Percentiles rank a stretch among this genome's conserved stretches.
Conservation (phyloP, 1,140 invertebrate genomes). For the Schlechtendalia chinensis region DNA sequence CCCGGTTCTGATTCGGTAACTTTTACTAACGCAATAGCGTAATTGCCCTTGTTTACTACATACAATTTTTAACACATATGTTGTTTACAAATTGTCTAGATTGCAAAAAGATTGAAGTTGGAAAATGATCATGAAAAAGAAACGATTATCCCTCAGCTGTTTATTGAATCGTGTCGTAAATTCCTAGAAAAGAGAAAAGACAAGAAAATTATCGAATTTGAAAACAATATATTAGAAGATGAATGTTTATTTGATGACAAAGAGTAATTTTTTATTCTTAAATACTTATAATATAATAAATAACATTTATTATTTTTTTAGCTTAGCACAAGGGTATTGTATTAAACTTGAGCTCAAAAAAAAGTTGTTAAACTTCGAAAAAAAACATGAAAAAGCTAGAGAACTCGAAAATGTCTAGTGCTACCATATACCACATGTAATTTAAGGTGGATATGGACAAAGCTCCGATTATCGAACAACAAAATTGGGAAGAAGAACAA, state of each 20-base stretch:
- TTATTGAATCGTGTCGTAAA: constrained; percentile 86
- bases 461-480: no score
- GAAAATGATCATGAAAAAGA: constrained; percentile 76
- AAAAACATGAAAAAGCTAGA: constrained; percentile 91
- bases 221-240: constrained; percentile 92
- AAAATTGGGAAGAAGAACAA: constrained; percentile 98
- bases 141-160: constrained; percentile 80
- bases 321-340: constrained; percentile 82
- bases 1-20: no score
- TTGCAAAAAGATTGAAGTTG: constrained; percentile 81
- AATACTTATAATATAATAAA: constrained; percentile 32
- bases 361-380: constrained; percentile 83
- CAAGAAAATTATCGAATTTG: no score
- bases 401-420: constrained; percentile 88
- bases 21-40: constrained; percentile 80
- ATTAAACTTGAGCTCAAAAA: constrained; percentile 87
- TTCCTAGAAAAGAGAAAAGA: constrained; percentile 95
- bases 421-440: constrained; percentile 91
- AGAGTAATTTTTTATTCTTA: constrained; percentile 68
- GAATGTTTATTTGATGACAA: constrained; percentile 90
- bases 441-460: constrained; percentile 92
- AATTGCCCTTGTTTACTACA: no score
- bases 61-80: no score
- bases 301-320: constrained; percentile 56
- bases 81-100: no score